Evolutionary conservation across 1,140 invertebrate species (phyloP).

Genomic region (Adelges cooleyi): DNA sequence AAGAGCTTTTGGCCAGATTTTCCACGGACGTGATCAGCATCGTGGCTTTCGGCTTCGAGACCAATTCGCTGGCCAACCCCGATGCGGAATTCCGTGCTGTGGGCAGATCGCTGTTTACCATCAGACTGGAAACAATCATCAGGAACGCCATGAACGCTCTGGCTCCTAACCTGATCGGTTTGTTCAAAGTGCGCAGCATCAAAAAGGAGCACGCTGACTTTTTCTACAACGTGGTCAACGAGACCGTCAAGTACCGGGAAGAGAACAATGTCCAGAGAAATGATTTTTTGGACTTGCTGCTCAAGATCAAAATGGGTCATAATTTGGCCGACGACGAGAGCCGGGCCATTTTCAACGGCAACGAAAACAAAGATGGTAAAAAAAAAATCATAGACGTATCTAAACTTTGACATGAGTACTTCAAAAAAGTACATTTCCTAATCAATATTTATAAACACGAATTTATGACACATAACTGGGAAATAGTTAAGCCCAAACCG

Average conservation of each 20-base stretch:
- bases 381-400: too few species aligned
- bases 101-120: constrained; percentile 34
- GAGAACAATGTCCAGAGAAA: constrained; percentile 34
- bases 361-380: constrained; percentile 9
- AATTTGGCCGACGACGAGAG: constrained; percentile 1
- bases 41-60: constrained; percentile 35
- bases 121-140: constrained; percentile 12
- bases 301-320: constrained; percentile 29
- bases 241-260: constrained; percentile 35
- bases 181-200: constrained; percentile 16
- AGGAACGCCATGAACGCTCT: constrained; percentile 5
- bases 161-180: constrained; percentile 10
- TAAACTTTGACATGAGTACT: too few species aligned
- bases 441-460: too few species aligned
- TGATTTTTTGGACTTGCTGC: constrained; percentile 37
- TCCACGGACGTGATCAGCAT: constrained; percentile 34
- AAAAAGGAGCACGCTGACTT: constrained; percentile 33
- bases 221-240: constrained; percentile 32
- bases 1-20: constrained; percentile 26
- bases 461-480: too few species aligned
- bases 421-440: too few species aligned
- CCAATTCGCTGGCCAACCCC: constrained; percentile 39
- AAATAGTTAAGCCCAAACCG: too few species aligned
- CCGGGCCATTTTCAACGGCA: neutral
- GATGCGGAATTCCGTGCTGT: constrained; percentile 43